These are phyloP conservation scores for Harpalus rufipes DNA, from an alignment of 2,888 invertebrate species.

Conservation along the genomic window DNA sequence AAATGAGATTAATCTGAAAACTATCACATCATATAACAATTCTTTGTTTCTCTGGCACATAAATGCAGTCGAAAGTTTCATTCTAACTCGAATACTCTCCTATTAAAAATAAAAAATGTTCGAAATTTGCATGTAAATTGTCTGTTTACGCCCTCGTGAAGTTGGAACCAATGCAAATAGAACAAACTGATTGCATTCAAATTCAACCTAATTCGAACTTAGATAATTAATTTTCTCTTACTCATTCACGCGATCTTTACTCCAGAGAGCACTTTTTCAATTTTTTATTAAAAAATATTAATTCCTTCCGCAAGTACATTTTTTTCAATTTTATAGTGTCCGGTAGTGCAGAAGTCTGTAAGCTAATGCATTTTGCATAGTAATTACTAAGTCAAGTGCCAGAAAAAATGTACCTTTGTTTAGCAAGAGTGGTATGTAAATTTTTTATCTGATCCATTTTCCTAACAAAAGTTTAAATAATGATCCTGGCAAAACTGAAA, in stretches of 20 bases:
- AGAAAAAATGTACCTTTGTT: no score
- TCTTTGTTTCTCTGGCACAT: neutral
- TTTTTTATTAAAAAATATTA: constrained; percentile 28
- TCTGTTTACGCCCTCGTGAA: constrained; percentile 43
- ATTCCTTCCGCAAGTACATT: no score
- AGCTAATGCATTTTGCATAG: no score
- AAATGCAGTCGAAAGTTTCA: constrained; percentile 51
- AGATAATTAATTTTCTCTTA: constrained; percentile 51
- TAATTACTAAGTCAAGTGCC: no score
- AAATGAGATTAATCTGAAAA: constrained; percentile 8
- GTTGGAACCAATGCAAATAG: constrained; percentile 54
- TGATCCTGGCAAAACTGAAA: no score
- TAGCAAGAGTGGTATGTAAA: no score
- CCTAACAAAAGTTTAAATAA: no score
- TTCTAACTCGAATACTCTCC: constrained; percentile 17
- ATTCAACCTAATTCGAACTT: constrained; percentile 50
- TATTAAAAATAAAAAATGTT: constrained; percentile 45
- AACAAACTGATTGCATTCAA: constrained; percentile 51
- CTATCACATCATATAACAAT: constrained; percentile 14
- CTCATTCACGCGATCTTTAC: constrained; percentile 10
- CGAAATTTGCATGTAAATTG: constrained; percentile 57
- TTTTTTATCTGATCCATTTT: no score
- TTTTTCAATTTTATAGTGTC: no score
- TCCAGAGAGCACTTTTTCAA: constrained; percentile 11
- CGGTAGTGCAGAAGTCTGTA: no score